Conservation (phyloP, 2,113 vertebrate genomes). For the Trichechus manatus region DNA sequence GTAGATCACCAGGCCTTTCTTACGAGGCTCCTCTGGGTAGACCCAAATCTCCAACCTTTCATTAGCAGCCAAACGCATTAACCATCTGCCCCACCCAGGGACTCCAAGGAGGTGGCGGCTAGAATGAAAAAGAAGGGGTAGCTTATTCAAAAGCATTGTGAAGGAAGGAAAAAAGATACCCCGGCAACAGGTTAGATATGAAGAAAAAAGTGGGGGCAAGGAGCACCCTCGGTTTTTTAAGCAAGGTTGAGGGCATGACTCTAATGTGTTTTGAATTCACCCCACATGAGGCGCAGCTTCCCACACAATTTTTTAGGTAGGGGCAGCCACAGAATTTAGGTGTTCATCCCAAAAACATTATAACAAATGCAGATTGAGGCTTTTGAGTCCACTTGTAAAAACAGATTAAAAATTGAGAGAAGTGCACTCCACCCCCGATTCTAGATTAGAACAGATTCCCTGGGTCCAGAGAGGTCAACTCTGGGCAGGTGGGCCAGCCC, state of each 20-base stretch:
- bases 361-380: not conserved
- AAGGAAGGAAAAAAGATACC: not conserved
- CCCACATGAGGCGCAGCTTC: not conserved
- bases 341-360: not conserved
- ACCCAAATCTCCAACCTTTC: no score
- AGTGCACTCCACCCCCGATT: rapidly evolving
- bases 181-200: not conserved
- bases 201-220: not conserved
- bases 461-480: not conserved
- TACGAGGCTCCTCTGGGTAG: no score
- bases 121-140: no score
- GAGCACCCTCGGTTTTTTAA: not conserved
- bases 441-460: not conserved
- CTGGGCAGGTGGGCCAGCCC: no score
- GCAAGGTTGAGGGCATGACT: rapidly evolving
- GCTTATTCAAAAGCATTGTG: not conserved
- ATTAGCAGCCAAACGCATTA: not conserved
- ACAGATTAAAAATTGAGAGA: not conserved
- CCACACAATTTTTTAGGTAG: not conserved
- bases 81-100: not conserved
- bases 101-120: not conserved
- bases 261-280: not conserved
- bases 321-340: not conserved
- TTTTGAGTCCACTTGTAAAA: not conserved
- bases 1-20: no score